Conservation (phyloP, 2,797 vertebrate species). For the Rhabdophis nuchalis region DNA sequence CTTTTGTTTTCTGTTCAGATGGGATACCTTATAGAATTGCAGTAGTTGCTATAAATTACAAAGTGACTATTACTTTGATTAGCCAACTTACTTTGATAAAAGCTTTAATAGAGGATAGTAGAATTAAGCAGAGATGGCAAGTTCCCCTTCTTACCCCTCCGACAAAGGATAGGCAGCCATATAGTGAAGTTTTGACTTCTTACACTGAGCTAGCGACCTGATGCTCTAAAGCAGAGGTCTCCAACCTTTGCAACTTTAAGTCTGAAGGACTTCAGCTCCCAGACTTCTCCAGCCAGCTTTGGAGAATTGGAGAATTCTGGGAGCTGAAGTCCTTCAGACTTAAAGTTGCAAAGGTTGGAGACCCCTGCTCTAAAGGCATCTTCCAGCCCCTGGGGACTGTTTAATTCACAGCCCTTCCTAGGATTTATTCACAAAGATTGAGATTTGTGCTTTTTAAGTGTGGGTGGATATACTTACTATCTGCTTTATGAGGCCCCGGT, state of each 20-base stretch:
- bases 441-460: not conserved
- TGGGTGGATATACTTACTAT: slow-evolving; percentile 66
- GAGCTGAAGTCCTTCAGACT: no score
- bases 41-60: not conserved
- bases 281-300: no score
- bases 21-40: not conserved
- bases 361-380: not conserved
- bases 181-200: not conserved
- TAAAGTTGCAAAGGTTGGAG: no score
- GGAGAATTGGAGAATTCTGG: no score
- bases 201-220: not conserved
- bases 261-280: no score
- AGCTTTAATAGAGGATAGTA: not conserved
- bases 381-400: not conserved
- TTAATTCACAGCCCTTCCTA: not conserved
- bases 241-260: no score
- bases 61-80: not conserved
- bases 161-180: not conserved
- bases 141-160: not conserved
- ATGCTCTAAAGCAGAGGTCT: not conserved
- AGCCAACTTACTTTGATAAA: not conserved
- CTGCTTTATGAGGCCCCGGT: slow-evolving; percentile 72
- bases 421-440: not conserved
- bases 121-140: not conserved
- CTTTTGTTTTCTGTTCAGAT: not conserved